Percentiles rank a stretch among this genome's conserved stretches.
phyloP scores from a whole-genome alignment of 2,888 invertebrate genomes.

The Mechanitis messenoides region DNA sequence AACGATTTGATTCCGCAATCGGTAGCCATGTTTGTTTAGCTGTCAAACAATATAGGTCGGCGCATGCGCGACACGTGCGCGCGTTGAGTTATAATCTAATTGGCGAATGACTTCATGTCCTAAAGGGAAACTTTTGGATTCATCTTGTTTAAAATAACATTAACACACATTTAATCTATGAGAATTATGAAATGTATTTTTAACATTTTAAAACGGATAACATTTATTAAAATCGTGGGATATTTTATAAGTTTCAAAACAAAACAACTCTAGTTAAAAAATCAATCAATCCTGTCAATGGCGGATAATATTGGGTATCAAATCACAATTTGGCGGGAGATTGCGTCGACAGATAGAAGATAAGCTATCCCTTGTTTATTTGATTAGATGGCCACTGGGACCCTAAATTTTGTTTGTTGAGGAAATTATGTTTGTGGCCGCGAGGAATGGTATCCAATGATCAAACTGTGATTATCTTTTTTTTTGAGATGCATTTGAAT shows the following conservation, averaged over 20 bases:
- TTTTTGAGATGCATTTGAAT: conserved; percentile 3
- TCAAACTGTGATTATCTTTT: conserved; percentile 11
- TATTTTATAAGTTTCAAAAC: conserved; percentile 3
- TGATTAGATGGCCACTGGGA: conserved; percentile 55
- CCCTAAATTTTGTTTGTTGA: conserved; percentile 47
- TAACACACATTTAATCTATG: conserved; percentile 27
- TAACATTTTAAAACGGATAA: background rate
- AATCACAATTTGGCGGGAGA: conserved; percentile 64
- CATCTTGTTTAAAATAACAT: conserved; percentile 31
- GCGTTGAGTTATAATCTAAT: conserved; percentile 61
- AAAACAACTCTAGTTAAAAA: conserved; percentile 29
- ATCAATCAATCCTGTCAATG: conserved; percentile 41
- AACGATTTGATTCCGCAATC: conserved; percentile 68
- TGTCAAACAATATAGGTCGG: conserved; percentile 53
- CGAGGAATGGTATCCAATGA: conserved; percentile 22
- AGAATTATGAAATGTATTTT: conserved; percentile 13
- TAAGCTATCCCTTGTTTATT: conserved; percentile 54
- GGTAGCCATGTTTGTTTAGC: conserved; percentile 68
- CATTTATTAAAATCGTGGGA: background rate
- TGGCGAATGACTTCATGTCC: conserved; percentile 39
- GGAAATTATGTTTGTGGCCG: conserved; percentile 41
- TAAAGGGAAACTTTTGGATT: conserved; percentile 32
- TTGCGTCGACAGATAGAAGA: conserved; percentile 57
- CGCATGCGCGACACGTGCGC: conserved; percentile 62
- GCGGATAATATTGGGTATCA: conserved; percentile 56